Conservation (phyloP, 2,888 invertebrate genomes). For the Agrypnus murinus region DNA sequence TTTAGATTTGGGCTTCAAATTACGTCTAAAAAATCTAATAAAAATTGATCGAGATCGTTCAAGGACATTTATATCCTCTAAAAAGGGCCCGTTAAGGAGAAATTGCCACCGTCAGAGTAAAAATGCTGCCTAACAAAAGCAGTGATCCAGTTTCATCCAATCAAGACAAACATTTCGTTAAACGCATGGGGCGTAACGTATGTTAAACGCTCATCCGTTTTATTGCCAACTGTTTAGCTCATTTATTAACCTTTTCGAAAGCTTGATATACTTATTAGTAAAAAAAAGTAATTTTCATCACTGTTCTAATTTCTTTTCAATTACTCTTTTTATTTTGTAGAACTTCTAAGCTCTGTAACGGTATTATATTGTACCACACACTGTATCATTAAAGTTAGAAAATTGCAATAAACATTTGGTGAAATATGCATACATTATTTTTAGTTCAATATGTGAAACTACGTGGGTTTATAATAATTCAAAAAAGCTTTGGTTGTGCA, state of each 20-base stretch:
- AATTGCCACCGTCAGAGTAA: conserved; percentile 42
- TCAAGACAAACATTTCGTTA: conserved; percentile 52
- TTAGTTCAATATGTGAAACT: too few relatives aligned
- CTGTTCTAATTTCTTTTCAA: too few relatives aligned
- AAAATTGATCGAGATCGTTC: conserved; percentile 46
- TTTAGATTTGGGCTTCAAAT: conserved; percentile 44
- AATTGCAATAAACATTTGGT: too few relatives aligned
- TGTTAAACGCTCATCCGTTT: conserved; percentile 51
- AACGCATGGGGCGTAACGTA: conserved; percentile 53
- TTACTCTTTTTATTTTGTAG: too few relatives aligned
- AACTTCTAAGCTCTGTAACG: too few relatives aligned
- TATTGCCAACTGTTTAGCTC: conserved; percentile 52
- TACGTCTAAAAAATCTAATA: conserved; percentile 43
- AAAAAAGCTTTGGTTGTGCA: too few relatives aligned
- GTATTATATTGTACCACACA: too few relatives aligned
- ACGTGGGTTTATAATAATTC: too few relatives aligned
- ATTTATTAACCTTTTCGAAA: conserved; percentile 35
- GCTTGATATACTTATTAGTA: not conserved
- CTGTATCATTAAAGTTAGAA: too few relatives aligned
- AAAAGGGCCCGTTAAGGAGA: conserved; percentile 40
- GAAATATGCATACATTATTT: too few relatives aligned
- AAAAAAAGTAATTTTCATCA: too few relatives aligned
- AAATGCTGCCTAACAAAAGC: conserved; percentile 41
- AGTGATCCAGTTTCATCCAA: conserved; percentile 50
- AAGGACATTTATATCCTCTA: conserved; percentile 43